Evolutionary conservation across 1,140 invertebrate genomes (phyloP).

Genomic region (Alviniconcha marisindica): DNA sequence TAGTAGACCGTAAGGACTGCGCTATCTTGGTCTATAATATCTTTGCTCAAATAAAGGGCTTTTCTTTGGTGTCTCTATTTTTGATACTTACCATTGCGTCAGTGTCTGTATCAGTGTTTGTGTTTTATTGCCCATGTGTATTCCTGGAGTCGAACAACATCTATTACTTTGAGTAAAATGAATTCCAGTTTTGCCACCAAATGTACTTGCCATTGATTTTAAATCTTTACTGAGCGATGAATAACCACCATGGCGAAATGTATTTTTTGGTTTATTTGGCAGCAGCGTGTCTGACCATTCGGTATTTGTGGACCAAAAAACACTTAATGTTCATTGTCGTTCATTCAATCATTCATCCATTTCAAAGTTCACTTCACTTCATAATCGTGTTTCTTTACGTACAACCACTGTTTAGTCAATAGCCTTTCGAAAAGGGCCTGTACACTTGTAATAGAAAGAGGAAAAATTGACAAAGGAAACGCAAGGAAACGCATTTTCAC

Average conservation of each 20-base stretch:
- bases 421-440: no score
- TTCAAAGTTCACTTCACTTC: not conserved
- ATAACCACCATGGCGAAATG: not conserved
- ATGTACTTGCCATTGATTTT: conserved; percentile 21
- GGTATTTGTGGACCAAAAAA: conserved; percentile 34
- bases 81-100: not conserved
- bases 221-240: not conserved
- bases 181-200: conserved; percentile 25
- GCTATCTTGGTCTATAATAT: no score
- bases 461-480: no score
- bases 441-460: no score
- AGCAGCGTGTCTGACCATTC: conserved; percentile 29
- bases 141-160: conserved; percentile 29
- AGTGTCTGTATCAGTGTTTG: not conserved
- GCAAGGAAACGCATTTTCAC: no score
- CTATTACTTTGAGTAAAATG: conserved; percentile 23
- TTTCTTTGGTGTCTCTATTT: no score
- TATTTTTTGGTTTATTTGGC: conserved; percentile 25
- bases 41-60: no score
- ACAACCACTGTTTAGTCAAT: no score
- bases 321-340: not conserved
- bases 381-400: not conserved
- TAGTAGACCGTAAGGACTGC: no score
- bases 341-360: conserved; percentile 14
- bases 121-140: not conserved